Evolutionary conservation across 1,140 invertebrate species (phyloP), one percentile per base, ranked within the genome.

Genomic region (Bombus breviceps): DNA sequence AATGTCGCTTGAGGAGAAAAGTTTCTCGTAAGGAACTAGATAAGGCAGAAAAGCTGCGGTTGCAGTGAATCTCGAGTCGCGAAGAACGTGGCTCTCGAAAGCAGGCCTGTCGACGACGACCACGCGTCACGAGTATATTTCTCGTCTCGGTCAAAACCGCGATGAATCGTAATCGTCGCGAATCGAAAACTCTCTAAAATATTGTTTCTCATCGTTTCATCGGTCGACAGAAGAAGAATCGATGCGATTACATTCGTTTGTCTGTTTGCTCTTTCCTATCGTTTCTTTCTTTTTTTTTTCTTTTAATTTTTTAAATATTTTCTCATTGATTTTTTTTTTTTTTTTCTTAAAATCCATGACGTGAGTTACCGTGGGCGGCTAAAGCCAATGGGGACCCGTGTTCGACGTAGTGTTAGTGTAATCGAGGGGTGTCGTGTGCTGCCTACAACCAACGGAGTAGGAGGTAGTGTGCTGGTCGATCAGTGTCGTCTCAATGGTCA

Each of bases 361-460:
- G 92, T 94, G 94, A 95, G 95, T 95, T 95, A 95, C 94, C 94
- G 94, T 95, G 92, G 93, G 89, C 91, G 93, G 93, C 93, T 95
- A 95, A 91, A 95, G 94, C 94, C 95, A 95, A 92, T 95, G 93
- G 90, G 94, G 94, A 91, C 93, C 93, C 92, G 92, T 94, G 93
- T 95, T 95, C 93, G 94, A 92, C 93, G 95, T 91, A 93, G 94
- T 94, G 95, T 95, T 95, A 94, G 95, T 95, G 95, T 95, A 94
- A 93, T 94, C 94, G 90, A 91, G 92, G 92, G 94, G 94, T 95
- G 95, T 95, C 92, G 94, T 94, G 94, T 95, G 93, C 95, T 95
- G 94, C 94, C 94, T 95, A 95, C 93, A 93, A 94, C 92, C 94
- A 83, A 92, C 91, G 91, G 93, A 92, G 92, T 94, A 93, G 92